Evolutionary conservation across 2,113 vertebrate species (phyloP).

Genomic region (Nyctereutes procyonoides): DNA sequence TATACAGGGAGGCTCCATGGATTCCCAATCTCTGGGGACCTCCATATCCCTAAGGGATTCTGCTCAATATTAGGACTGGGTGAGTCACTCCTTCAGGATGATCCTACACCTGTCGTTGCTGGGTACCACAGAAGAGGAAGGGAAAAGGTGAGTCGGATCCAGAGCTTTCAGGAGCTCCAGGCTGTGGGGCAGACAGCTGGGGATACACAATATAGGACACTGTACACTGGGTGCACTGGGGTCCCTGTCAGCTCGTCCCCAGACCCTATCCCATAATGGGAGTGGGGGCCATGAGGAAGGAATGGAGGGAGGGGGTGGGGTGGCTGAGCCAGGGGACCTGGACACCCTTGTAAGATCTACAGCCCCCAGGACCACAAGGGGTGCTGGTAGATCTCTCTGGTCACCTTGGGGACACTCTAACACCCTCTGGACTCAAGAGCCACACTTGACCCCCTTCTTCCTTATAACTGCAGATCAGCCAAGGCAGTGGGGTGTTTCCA

Average conservation of each 20-base stretch:
- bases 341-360: neutral
- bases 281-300: neutral
- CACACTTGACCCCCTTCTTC: neutral
- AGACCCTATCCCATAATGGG: neutral
- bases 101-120: neutral
- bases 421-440: neutral
- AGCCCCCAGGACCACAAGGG: neutral
- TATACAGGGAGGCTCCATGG: neutral
- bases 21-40: neutral
- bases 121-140: neutral
- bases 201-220: neutral
- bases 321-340: neutral
- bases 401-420: neutral
- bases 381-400: neutral
- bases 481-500: neutral
- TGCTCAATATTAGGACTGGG: neutral
- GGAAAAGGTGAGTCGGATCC: neutral
- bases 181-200: neutral
- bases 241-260: neutral
- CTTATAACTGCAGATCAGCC: neutral
- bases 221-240: accelerated
- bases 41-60: neutral
- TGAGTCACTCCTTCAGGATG: neutral
- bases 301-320: neutral
- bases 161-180: neutral